A percentile compares a stretch with the other conserved stretches of the same genome.
These are phyloP conservation scores for Cuniculus paca DNA, from an alignment of 2,797 vertebrate species.

Conservation along the genomic window DNA sequence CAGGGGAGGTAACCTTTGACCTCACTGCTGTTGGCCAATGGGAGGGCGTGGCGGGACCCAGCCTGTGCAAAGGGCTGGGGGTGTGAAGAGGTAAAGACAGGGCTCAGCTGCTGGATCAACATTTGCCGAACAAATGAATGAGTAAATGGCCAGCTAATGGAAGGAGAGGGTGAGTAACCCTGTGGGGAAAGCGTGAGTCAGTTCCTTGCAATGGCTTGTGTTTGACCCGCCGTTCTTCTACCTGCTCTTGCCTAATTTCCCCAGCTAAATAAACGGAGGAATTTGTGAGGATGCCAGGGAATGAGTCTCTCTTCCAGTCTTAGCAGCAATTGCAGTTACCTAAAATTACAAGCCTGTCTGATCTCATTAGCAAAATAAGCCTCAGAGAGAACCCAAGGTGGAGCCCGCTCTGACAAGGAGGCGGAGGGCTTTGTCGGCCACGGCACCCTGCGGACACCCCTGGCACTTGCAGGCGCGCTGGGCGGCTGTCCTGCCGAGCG, in stretches of 20 bases:
- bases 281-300: constrained; percentile 54
- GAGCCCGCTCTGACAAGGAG: neutral
- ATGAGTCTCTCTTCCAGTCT: constrained; percentile 5
- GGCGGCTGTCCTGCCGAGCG: neutral
- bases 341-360: constrained; percentile 71
- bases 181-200: neutral
- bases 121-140: constrained; percentile 28
- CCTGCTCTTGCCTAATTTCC: constrained; percentile 75
- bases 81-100: neutral
- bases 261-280: constrained; percentile 53
- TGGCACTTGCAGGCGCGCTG: neutral
- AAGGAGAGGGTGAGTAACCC: rapidly evolving
- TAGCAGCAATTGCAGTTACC: constrained; percentile 11
- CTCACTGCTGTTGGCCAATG: neutral
- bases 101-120: neutral
- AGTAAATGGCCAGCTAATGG: neutral
- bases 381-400: constrained; percentile 45
- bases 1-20: neutral
- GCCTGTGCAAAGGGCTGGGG: neutral
- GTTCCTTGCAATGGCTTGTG: neutral
- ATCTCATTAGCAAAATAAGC: constrained; percentile 58
- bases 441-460: neutral
- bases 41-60: neutral
- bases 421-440: neutral
- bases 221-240: constrained; percentile 7